A percentile compares a stretch with the other conserved stretches of the same genome.
These are phyloP conservation scores for Sphaerodactylus townsendi DNA, from an alignment of 2,113 vertebrate species.

Conservation along the genomic window DNA sequence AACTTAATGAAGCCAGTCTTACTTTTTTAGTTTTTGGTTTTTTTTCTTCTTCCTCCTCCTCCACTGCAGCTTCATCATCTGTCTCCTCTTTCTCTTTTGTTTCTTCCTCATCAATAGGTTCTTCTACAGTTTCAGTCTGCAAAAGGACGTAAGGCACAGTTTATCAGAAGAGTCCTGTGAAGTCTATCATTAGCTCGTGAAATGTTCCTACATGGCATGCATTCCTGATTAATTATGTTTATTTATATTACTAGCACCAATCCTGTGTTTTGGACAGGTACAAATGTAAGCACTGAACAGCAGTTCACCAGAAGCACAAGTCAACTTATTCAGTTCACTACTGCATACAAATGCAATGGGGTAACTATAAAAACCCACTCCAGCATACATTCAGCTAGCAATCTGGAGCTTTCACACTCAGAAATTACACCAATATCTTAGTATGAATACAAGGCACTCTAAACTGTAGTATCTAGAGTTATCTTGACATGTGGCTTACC, in stretches of 20 bases:
- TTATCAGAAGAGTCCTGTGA: background rate
- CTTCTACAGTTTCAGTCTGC: constrained; percentile 95
- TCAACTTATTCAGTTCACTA: background rate
- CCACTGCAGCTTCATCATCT: constrained; percentile 88
- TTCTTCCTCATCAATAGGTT: constrained; percentile 92
- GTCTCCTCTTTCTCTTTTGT: constrained; percentile 76
- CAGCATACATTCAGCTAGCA: no score
- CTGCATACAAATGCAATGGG: background rate
- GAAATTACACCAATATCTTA: no score
- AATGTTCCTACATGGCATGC: background rate
- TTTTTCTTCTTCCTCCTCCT: constrained; percentile 94
- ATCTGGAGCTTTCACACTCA: no score
- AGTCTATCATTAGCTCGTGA: no score
- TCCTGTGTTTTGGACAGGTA: background rate
- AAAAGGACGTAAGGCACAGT: background rate
- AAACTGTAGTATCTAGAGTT: background rate
- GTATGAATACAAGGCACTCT: no score
- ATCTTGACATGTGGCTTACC: constrained; percentile 67
- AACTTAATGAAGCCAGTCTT: background rate
- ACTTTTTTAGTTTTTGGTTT: constrained; percentile 98
- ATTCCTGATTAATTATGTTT: background rate
- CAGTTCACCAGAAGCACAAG: background rate
- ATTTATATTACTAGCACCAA: no score
- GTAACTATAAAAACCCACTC: background rate
- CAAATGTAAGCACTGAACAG: background rate